Evolutionary conservation across 92 coral and sea anemone species (phyloP).

Genomic region (Phenganax marumi): DNA sequence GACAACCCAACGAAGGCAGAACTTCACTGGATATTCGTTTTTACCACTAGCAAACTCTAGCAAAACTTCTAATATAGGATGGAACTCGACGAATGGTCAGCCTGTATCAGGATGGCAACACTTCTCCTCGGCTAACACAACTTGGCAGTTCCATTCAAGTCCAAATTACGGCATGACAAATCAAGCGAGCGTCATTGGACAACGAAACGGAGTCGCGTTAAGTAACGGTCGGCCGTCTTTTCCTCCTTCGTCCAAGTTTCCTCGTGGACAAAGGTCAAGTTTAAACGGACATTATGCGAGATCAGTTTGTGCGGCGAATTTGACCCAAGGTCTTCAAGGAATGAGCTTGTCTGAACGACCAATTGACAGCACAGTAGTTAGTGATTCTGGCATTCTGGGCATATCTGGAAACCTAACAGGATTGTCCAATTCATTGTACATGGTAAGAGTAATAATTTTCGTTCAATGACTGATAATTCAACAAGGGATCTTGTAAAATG

Average conservation of each 20-base stretch:
- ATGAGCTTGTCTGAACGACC: conserved; percentile 84
- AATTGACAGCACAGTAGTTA: conserved; percentile 91
- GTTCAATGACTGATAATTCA: background rate
- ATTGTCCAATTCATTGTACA: conserved; percentile 87
- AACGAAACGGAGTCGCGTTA: conserved; percentile 39
- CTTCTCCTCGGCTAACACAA: conserved; percentile 55
- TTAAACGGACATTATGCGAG: conserved; percentile 23
- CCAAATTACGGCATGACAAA: conserved; percentile 20
- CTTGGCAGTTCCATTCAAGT: conserved; percentile 64
- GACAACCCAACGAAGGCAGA: conserved; percentile 80
- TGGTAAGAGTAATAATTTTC: conserved; percentile 56
- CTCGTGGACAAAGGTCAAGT: conserved; percentile 36
- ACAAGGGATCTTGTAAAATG: background rate
- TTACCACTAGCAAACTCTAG: conserved; percentile 74
- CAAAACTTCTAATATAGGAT: conserved; percentile 35
- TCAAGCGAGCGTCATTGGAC: conserved; percentile 42
- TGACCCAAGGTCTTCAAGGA: conserved; percentile 92
- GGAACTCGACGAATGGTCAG: conserved; percentile 56
- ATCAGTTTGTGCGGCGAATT: conserved; percentile 66
- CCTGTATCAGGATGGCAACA: conserved; percentile 98
- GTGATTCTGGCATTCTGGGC: conserved; percentile 85
- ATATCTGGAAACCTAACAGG: conserved; percentile 87
- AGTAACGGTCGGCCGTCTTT: conserved; percentile 65
- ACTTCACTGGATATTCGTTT: conserved; percentile 64
- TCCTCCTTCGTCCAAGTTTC: conserved; percentile 56